Evolutionary conservation across 2,113 vertebrate genomes (phyloP), one percentile per base, ranked within the genome.

Genomic region (Lutjanus erythropterus): DNA sequence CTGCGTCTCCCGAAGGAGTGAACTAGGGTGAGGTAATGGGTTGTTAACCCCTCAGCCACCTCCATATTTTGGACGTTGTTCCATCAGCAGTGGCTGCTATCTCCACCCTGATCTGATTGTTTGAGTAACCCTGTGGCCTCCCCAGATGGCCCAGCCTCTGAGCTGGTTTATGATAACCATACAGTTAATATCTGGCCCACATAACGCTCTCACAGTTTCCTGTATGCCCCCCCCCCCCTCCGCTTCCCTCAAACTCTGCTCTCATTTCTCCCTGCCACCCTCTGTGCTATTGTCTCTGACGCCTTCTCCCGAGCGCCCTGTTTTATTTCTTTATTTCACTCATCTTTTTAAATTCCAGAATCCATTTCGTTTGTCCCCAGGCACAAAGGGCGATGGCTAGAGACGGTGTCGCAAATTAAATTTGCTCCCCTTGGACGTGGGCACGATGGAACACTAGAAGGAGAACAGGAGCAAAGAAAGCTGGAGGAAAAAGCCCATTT

Each of bases 391-490:
- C 35, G 75, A 91, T 77, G 80, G 91, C 81, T 85, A 64, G 84
- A 91, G 86, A 93, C 56, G 65, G 77, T 88, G 86, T 83, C 60
- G 84, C 83, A 93, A 93, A 93, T 94, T 91, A 93, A 93, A 93
- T 91, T 89, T 81, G 47, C 84, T 89, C 87, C 86, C 92, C 39
- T 75, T 29, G 80, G 92, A 91, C 77, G 47, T 53, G 44, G 84
- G 72, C 69, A 79, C 75, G 62, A 62, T 56, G 71, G 86, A 89
- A 79, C 83, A 61, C 75, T 73, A 78, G 72, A 79, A 75, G 66
- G 79, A 78, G 85, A 85, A 84, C 44, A 23, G 74, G 72, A 74
- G 78, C 55, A 78, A 71, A 75, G 73, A 78, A 84, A 75, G 75
- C 76, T 67, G 47, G 47, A 72, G 71, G 82, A 87, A 89, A 92